These are phyloP conservation scores for Dolichoris vasculosae DNA, from an alignment of 1,140 invertebrate species.

Conservation along the genomic window DNA sequence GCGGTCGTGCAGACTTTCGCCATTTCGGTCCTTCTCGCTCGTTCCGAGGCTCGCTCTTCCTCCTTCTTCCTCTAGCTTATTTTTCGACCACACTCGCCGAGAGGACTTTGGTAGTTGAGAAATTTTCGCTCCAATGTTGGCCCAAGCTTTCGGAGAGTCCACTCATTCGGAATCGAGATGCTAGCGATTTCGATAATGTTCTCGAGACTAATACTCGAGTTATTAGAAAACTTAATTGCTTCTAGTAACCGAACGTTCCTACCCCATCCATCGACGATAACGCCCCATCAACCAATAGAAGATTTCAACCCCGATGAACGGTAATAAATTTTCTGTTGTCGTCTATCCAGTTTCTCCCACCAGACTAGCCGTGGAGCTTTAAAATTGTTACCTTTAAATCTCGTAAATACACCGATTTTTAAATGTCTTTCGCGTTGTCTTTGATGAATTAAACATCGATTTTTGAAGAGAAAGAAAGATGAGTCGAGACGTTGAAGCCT, in stretches of 20 bases:
- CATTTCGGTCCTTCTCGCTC: background rate
- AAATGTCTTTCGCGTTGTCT: background rate
- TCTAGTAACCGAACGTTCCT: background rate
- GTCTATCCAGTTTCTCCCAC: background rate
- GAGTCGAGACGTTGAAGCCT: too few species aligned
- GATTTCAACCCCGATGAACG: background rate
- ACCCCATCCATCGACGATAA: background rate
- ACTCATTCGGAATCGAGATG: background rate
- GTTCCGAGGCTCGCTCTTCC: constrained; percentile 26
- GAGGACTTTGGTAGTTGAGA: constrained; percentile 15
- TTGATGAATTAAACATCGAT: background rate
- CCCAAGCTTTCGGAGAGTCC: background rate
- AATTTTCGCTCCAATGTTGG: constrained; percentile 4
- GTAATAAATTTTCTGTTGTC: background rate
- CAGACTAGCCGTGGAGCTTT: background rate
- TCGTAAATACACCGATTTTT: background rate
- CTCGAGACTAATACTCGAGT: background rate
- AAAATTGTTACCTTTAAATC: background rate
- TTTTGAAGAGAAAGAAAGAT: background rate
- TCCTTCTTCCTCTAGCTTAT: constrained; percentile 47
- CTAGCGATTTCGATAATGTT: background rate
- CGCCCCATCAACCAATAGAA: background rate
- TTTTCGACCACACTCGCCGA: constrained; percentile 37
- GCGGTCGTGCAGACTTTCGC: background rate
- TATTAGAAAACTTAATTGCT: background rate